phyloP scores from a whole-genome alignment of 2,113 vertebrate species.

The Phaetusa simplex region DNA sequence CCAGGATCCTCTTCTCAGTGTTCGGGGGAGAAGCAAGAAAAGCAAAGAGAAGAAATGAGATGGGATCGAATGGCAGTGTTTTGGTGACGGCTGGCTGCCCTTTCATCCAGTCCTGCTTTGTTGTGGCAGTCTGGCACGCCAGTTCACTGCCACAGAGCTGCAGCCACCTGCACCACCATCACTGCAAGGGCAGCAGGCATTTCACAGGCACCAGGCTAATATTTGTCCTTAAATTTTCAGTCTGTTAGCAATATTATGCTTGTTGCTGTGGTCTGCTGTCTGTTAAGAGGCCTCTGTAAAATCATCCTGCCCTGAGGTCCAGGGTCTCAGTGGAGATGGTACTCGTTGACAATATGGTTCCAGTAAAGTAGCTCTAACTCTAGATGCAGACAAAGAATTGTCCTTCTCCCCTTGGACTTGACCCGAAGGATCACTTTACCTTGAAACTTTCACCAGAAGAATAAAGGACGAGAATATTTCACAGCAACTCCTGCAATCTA shows the following conservation, averaged over 20 bases:
- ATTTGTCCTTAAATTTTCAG: neutral
- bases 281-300: neutral
- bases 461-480: neutral
- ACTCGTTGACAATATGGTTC: neutral
- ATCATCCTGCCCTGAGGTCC: neutral
- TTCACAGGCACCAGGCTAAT: neutral
- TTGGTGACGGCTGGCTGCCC: neutral
- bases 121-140: neutral
- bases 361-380: neutral
- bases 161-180: neutral
- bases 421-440: neutral
- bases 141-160: neutral
- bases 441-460: neutral
- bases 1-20: neutral
- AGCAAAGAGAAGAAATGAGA: neutral
- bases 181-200: neutral
- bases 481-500: neutral
- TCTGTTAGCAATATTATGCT: neutral
- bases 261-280: neutral
- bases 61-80: neutral
- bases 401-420: neutral
- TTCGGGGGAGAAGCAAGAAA: neutral
- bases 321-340: neutral
- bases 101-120: neutral
- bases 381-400: neutral